Evolutionary conservation across 2,888 invertebrate species (phyloP), one percentile per base, ranked within the genome.

Genomic region (Dione vanillae): DNA sequence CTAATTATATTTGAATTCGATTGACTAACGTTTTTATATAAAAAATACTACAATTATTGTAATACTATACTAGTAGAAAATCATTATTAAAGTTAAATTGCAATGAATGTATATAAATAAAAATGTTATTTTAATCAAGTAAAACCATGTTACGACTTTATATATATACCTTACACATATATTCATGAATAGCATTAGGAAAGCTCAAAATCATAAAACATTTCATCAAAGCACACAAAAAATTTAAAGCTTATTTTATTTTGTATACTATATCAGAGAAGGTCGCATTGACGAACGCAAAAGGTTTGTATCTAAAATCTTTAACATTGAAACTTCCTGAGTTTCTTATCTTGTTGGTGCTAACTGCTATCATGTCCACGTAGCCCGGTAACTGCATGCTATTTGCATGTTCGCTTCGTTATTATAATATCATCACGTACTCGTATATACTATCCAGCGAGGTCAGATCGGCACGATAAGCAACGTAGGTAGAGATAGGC

Each of bases 381-480:
- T 74, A 74, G 70, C 58, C 54, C 64, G 35, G 56, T 72, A 69
- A 70, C 73, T 70, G 74, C 71, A 70, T 56, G 68, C 54, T 67
- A 51, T 73, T 69, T 71, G 71, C 69, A 75, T 73, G 71, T 69
- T 72, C 56, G 70, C 67, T 72, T 71, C 67, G 70, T 72, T 70
- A 74, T 73, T 77, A 77, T 68, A 74, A 75, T 76, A 74, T 75
- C 72, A 74, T 77, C 76, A 75, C 75, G 75, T 75, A 69, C 75
- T 74, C 75, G 75, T 75, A 69, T 54, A 76, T 65, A 71, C 67
- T 77, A 74, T 78, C 70, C 70, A 76, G 74, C 70, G 78, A 76
- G 78, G 76, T 77, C 75, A 78, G 76, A 80, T 79, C 64, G 68
- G 64, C 61, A 20, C 71, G 77, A 79, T 79, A 76, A 76, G 75